phyloP scores from a whole-genome alignment of 1,140 invertebrate genomes.

The Drosophila obscura region DNA sequence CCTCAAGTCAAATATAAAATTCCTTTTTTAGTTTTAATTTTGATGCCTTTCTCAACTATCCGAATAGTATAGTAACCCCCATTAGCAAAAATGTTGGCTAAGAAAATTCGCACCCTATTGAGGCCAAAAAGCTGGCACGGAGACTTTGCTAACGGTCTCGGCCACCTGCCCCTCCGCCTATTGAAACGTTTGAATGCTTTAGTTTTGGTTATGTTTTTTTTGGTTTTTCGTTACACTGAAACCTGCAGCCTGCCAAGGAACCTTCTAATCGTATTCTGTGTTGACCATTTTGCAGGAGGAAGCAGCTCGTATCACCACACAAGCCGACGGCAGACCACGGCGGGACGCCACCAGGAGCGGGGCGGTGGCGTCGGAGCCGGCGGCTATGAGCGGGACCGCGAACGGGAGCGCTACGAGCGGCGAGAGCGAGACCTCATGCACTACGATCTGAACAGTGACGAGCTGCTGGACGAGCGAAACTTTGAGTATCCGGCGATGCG shows the following conservation, averaged over 20 bases:
- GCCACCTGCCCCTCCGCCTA: conserved; percentile 15
- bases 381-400: conserved; percentile 57
- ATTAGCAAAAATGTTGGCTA: neutral
- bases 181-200: conserved; percentile 68
- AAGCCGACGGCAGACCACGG: conserved; percentile 67
- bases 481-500: conserved; percentile 81
- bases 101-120: conserved; percentile 4
- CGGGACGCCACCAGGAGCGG: conserved; percentile 56
- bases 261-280: conserved; percentile 20
- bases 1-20: no score
- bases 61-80: neutral
- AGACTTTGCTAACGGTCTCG: neutral
- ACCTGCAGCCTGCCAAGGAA: no score
- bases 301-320: conserved; percentile 78
- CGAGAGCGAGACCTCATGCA: conserved; percentile 82
- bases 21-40: no score
- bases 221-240: conserved; percentile 50
- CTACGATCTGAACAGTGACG: conserved; percentile 82
- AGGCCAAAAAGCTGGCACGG: neutral
- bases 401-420: conserved; percentile 76
- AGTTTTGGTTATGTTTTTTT: conserved; percentile 67
- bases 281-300: conserved; percentile 72
- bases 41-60: neutral
- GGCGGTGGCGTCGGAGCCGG: conserved; percentile 25
- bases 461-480: conserved; percentile 77